phyloP scores from a whole-genome alignment of 92 coral and sea anemone genomes.

The Epizoanthus scotinus region DNA sequence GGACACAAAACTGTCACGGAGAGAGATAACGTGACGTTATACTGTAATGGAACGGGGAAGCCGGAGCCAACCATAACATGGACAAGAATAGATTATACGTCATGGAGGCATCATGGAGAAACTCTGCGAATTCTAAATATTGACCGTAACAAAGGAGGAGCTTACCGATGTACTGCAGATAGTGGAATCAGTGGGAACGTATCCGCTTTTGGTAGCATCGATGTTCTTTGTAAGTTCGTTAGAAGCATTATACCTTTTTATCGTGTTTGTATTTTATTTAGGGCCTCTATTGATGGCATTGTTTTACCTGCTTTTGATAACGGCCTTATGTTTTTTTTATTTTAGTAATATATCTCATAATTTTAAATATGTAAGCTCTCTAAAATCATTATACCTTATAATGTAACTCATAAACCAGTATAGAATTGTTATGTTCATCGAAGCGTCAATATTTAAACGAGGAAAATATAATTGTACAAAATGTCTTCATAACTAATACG shows the following conservation, averaged over 20 bases:
- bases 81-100: background rate
- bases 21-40: background rate
- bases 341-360: too few species aligned
- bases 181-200: conserved; percentile 11
- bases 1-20: conserved; percentile 10
- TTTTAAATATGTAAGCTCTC: conserved; percentile 18
- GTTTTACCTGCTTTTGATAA: too few species aligned
- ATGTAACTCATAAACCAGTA: too few species aligned
- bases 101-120: background rate
- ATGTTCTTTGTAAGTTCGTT: conserved; percentile 15
- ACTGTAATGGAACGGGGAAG: conserved; percentile 19
- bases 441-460: too few species aligned
- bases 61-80: conserved; percentile 6
- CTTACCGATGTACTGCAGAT: background rate
- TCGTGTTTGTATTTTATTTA: too few species aligned
- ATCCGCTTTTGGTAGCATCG: background rate
- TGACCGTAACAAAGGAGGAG: background rate
- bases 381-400: background rate
- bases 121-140: background rate
- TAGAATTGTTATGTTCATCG: too few species aligned
- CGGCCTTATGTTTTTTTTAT: too few species aligned
- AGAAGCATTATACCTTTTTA: background rate
- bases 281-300: too few species aligned
- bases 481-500: too few species aligned
- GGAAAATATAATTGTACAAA: too few species aligned